Conservation (phyloP, 2,113 vertebrate genomes). For the Mormoops blainvillei region DNA sequence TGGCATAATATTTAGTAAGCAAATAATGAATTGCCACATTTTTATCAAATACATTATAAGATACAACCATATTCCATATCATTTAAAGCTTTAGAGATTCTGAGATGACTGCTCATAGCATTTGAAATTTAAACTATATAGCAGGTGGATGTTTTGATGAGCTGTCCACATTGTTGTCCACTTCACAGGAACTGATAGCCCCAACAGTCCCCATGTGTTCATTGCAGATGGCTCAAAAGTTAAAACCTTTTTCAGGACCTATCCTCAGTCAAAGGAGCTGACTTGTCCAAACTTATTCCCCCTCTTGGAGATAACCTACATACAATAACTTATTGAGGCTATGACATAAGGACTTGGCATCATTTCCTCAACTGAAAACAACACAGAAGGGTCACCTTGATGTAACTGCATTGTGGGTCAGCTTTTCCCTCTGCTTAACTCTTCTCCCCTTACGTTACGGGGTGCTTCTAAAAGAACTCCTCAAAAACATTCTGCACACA, state of each 20-base stretch:
- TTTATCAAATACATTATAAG: background rate
- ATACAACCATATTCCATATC: background rate
- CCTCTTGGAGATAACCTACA: background rate
- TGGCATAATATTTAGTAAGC: background rate
- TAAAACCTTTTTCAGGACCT: background rate
- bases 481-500: background rate
- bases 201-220: background rate
- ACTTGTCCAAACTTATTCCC: background rate
- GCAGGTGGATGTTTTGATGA: background rate
- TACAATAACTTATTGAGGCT: background rate
- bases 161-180: background rate
- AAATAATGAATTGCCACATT: background rate
- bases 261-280: accelerated
- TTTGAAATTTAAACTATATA: background rate
- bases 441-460: background rate
- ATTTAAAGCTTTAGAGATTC: background rate
- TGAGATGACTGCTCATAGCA: background rate
- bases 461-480: background rate
- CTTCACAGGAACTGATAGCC: background rate
- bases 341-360: accelerated
- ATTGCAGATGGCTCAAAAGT: background rate
- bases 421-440: background rate
- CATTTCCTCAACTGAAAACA: background rate
- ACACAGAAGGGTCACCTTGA: background rate
- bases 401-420: background rate